Evolutionary conservation across 1,140 invertebrate genomes (phyloP).

Genomic region (Calliopsis andreniformis): DNA sequence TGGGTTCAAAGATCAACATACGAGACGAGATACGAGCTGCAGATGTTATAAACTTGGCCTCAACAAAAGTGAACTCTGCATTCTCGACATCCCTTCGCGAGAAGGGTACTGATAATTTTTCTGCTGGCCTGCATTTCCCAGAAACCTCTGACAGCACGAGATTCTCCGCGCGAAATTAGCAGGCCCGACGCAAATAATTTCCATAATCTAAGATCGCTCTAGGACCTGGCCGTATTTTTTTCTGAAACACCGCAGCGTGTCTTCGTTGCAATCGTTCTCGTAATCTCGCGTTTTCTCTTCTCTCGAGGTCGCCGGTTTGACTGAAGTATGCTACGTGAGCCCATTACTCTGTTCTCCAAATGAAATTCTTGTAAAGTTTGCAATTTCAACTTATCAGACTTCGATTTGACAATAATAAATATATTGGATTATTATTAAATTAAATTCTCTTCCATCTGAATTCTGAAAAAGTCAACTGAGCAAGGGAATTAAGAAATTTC

Average conservation of each 20-base stretch:
- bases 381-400: no score
- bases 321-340: neutral
- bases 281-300: conserved; percentile 43
- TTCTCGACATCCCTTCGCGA: conserved; percentile 32
- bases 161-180: conserved; percentile 32
- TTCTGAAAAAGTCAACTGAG: no score
- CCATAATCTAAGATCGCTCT: conserved; percentile 63
- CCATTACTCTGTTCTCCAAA: neutral
- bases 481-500: no score
- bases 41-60: neutral
- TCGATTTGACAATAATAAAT: no score
- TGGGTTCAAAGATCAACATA: neutral
- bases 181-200: conserved; percentile 61
- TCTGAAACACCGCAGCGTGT: conserved; percentile 38
- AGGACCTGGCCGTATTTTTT: conserved; percentile 57
- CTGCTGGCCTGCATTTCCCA: conserved; percentile 23
- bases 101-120: conserved; percentile 34
- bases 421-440: no score
- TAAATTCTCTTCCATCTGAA: no score
- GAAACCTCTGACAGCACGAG: conserved; percentile 36
- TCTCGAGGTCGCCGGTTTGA: neutral
- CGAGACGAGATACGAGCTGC: neutral
- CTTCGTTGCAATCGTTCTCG: conserved; percentile 37
- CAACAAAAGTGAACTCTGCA: neutral
- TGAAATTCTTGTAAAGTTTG: no score